phyloP scores from a whole-genome alignment of 2,888 invertebrate genomes.

The Creontiades dilutus region DNA sequence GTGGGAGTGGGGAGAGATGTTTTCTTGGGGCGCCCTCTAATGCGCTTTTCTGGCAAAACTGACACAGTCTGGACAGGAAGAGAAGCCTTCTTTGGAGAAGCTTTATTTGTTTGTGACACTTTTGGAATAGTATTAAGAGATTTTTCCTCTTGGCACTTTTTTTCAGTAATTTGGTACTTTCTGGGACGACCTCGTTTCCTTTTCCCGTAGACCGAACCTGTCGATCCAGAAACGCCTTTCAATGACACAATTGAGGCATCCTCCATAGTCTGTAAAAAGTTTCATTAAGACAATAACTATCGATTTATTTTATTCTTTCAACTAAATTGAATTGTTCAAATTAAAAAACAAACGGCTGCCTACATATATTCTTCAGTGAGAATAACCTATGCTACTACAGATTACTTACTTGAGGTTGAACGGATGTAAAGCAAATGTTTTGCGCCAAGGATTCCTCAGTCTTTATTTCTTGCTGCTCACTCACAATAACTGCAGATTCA shows the following conservation, averaged over 20 bases:
- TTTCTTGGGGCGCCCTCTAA: conserved; percentile 29
- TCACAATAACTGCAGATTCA: neutral
- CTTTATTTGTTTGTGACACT: too few relatives aligned
- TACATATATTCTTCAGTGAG: too few relatives aligned
- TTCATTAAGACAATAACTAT: too few relatives aligned
- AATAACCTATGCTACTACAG: neutral
- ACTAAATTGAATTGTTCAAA: too few relatives aligned
- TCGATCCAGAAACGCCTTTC: neutral
- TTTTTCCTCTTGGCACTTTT: neutral
- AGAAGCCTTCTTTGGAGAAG: neutral
- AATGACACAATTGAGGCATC: neutral
- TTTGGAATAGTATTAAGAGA: neutral
- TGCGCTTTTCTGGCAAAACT: neutral
- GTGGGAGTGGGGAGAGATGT: neutral
- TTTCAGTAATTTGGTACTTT: neutral
- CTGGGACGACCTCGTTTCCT: neutral
- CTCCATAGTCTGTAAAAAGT: neutral
- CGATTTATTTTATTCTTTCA: too few relatives aligned
- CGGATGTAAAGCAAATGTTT: neutral
- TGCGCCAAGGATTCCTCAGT: neutral
- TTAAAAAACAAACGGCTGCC: too few relatives aligned
- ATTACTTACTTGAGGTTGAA: neutral
- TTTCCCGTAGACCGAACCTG: neutral
- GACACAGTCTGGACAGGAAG: neutral
- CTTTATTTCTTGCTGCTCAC: neutral